These are phyloP conservation scores for Synanthedon andrenaeformis DNA, from an alignment of 2,888 invertebrate genomes.

Conservation along the genomic window DNA sequence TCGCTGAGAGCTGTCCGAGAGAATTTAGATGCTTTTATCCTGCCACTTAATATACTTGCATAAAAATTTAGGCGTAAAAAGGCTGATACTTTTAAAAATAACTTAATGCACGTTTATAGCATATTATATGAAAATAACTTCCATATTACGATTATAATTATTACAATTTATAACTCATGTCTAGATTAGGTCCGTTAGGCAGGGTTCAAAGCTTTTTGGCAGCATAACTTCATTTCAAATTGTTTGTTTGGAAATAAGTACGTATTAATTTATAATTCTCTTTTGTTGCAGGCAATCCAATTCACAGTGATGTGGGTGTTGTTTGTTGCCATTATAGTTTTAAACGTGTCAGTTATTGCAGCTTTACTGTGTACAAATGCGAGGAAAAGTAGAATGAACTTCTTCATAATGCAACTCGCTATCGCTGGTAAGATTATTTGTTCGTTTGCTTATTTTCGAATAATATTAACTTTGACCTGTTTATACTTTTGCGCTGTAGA, in stretches of 20 bases:
- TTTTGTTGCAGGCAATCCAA: conserved; percentile 79
- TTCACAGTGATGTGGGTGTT: conserved; percentile 88
- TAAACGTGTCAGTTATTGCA: conserved; percentile 88
- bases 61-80: background rate
- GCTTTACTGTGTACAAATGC: conserved; percentile 86
- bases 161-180: too few relatives aligned
- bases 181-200: too few relatives aligned
- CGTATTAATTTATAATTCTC: background rate
- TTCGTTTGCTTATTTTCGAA: background rate
- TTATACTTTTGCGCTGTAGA: too few relatives aligned
- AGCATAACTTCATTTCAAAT: too few relatives aligned
- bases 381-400: conserved; percentile 93
- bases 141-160: too few relatives aligned
- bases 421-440: conserved; percentile 81
- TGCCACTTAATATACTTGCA: background rate
- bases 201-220: too few relatives aligned
- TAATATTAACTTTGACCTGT: background rate
- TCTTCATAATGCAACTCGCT: conserved; percentile 93
- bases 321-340: conserved; percentile 86
- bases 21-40: background rate
- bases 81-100: too few relatives aligned
- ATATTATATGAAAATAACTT: too few relatives aligned
- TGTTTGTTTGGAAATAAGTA: too few relatives aligned
- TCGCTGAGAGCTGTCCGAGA: conserved; percentile 7
- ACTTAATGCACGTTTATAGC: too few relatives aligned